Evolutionary conservation across 2,113 vertebrate species (phyloP).

Genomic region (Ginglymostoma cirratum): DNA sequence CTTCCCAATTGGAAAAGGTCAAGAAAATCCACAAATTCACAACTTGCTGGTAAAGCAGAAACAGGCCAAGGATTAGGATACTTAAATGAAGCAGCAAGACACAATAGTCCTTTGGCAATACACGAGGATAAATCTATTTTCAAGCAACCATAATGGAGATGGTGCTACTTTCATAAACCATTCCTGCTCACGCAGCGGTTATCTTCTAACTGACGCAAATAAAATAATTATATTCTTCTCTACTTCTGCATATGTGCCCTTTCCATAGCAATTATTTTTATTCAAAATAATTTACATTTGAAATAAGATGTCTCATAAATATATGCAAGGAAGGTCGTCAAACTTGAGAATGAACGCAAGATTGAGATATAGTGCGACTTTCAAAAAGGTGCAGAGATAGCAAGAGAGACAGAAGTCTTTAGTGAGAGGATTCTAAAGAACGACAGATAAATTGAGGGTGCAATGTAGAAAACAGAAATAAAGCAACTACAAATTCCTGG

Average conservation of each 20-base stretch:
- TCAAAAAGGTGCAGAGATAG: background rate
- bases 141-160: background rate
- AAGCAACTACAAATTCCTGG: background rate
- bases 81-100: background rate
- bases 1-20: slow-evolving; percentile 26
- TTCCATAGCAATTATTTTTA: background rate
- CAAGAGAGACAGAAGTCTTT: background rate
- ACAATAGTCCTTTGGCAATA: background rate
- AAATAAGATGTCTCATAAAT: background rate
- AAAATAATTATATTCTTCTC: background rate
- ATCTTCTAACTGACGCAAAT: background rate
- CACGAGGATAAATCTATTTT: background rate
- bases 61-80: slow-evolving; percentile 22
- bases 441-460: background rate
- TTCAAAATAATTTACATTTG: background rate
- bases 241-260: background rate
- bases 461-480: background rate
- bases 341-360: background rate
- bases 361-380: background rate
- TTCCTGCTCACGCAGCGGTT: background rate
- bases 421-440: background rate
- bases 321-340: background rate
- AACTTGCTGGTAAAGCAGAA: background rate
- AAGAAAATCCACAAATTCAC: slow-evolving; percentile 21
- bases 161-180: background rate